Percentiles rank a stretch among this genome's conserved stretches.
These are phyloP conservation scores for Gasterosteus nipponicus DNA, from an alignment of 2,113 vertebrate species.

Conservation along the genomic window DNA sequence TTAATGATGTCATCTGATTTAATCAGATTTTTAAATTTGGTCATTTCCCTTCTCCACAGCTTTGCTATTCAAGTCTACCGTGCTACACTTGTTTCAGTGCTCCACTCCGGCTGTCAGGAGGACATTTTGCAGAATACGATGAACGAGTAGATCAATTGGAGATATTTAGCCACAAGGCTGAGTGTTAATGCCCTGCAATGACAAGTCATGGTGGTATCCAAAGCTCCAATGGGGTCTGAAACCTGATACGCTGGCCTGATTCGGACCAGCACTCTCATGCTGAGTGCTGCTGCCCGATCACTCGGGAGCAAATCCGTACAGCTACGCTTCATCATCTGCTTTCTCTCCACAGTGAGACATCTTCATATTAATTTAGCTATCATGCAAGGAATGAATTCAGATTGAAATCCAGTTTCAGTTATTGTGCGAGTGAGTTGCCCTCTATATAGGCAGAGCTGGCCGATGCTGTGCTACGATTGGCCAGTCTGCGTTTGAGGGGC, in stretches of 20 bases:
- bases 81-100: neutral
- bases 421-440: neutral
- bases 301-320: neutral
- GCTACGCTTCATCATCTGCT: conserved; percentile 1
- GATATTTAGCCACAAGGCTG: neutral
- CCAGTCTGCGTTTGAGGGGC: too few species aligned
- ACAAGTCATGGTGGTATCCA: conserved; percentile 24
- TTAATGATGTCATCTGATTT: conserved; percentile 30
- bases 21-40: neutral
- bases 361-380: neutral
- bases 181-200: neutral
- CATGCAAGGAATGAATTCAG: conserved; percentile 4
- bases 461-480: too few species aligned
- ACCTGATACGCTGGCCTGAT: conserved; percentile 36
- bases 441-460: neutral
- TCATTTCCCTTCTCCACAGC: conserved; percentile 36
- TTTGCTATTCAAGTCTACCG: conserved; percentile 11
- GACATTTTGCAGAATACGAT: neutral
- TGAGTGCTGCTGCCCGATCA: conserved; percentile 41
- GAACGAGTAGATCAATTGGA: conserved; percentile 11
- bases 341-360: neutral
- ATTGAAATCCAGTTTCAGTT: neutral
- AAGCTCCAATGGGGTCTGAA: conserved; percentile 23
- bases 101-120: neutral
- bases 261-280: conserved; percentile 21